Conservation (phyloP, 2,113 vertebrate species). For the Hiodon tergisus region DNA sequence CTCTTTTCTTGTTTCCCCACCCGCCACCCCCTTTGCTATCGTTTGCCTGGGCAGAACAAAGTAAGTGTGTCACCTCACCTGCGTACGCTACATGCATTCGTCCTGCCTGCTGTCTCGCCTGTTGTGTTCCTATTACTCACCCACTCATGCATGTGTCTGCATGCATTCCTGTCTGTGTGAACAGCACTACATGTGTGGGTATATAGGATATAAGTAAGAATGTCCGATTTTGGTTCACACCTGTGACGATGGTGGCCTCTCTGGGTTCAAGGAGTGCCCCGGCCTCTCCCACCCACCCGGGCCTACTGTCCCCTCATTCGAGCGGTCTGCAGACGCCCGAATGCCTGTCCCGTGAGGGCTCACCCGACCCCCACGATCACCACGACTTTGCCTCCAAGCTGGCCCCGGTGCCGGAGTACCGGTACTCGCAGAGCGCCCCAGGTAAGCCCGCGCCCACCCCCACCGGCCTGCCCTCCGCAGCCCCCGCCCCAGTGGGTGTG, state of each 20-base stretch:
- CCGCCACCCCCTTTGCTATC: slow-evolving; percentile 29
- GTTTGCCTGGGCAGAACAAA: slow-evolving; percentile 61
- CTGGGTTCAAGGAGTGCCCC: slow-evolving; percentile 78
- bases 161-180: neutral
- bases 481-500: neutral
- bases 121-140: no score
- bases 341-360: slow-evolving; percentile 91
- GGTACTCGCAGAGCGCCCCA: slow-evolving; percentile 93
- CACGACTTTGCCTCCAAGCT: slow-evolving; percentile 82
- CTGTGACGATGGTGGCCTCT: neutral
- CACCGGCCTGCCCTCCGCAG: neutral
- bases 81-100: no score
- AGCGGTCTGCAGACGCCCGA: slow-evolving; percentile 96
- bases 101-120: no score
- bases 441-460: slow-evolving; percentile 61
- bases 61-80: slow-evolving; percentile 47
- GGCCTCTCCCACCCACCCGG: slow-evolving; percentile 91
- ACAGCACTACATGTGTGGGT: neutral
- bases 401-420: slow-evolving; percentile 88
- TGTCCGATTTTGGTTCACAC: no score
- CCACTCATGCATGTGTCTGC: neutral
- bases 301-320: slow-evolving; percentile 85
- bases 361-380: slow-evolving; percentile 85
- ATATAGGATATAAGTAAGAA: neutral
- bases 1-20: slow-evolving; percentile 29